Evolutionary conservation across 2,888 invertebrate genomes (phyloP).

Genomic region (Nomada fucata): DNA sequence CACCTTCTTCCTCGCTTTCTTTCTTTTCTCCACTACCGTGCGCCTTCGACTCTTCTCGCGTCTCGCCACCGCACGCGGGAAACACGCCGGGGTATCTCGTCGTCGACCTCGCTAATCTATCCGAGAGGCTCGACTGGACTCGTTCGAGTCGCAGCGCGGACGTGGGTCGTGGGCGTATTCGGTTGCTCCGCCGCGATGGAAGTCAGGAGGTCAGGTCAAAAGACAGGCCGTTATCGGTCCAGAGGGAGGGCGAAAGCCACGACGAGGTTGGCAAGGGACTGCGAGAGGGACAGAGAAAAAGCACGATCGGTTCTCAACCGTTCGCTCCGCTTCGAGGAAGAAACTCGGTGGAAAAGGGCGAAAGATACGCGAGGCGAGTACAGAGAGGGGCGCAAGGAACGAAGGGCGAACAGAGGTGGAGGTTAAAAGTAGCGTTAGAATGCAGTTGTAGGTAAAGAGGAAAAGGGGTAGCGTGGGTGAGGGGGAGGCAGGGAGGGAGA

Average conservation of each 20-base stretch:
- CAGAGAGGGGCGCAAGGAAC: not conserved
- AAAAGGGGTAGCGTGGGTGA: constrained; percentile 39
- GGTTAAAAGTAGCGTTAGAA: constrained; percentile 65
- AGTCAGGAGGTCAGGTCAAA: constrained; percentile 54
- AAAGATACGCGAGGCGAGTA: constrained; percentile 37
- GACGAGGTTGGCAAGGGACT: not conserved
- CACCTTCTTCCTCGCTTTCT: constrained; percentile 40
- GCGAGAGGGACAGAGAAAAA: not conserved
- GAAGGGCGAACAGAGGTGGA: constrained; percentile 35
- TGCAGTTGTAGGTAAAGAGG: constrained; percentile 49
- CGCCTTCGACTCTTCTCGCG: not conserved
- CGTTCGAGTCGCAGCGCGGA: not conserved
- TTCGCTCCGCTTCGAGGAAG: constrained; percentile 39
- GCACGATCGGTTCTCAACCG: constrained; percentile 32
- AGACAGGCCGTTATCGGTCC: constrained; percentile 58
- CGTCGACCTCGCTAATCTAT: not conserved
- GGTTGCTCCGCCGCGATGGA: constrained; percentile 49
- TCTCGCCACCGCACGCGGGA: not conserved
- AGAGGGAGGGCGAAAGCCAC: constrained; percentile 16
- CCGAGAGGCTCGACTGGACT: not conserved
- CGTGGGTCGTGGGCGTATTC: constrained; percentile 25
- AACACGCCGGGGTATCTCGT: not conserved
- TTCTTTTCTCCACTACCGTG: not conserved
- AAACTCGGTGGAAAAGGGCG: constrained; percentile 42
- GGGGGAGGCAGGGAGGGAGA: constrained; percentile 47